phyloP scores from a whole-genome alignment of 2,888 invertebrate species.

The Psylliodes chrysocephalus region DNA sequence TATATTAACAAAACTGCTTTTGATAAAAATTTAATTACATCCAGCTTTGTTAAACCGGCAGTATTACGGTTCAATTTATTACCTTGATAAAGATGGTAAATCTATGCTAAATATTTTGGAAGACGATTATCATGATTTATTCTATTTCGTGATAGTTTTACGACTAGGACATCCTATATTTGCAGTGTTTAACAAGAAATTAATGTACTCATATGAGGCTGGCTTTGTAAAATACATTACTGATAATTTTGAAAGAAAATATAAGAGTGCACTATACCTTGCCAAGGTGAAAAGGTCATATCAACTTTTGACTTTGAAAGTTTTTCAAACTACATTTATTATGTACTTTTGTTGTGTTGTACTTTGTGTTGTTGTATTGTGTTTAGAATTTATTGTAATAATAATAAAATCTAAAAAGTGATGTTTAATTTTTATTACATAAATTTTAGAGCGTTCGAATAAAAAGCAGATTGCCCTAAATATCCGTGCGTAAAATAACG shows the following conservation, averaged over 20 bases:
- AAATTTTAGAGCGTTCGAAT: too few species aligned
- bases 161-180: background rate
- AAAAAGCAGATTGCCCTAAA: too few species aligned
- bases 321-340: background rate
- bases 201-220: background rate
- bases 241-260: conserved; percentile 2
- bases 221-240: background rate
- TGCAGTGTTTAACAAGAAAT: background rate
- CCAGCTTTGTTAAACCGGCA: conserved; percentile 12
- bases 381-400: background rate
- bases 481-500: too few species aligned
- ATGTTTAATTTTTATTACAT: too few species aligned
- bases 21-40: conserved; percentile 16
- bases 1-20: conserved; percentile 27
- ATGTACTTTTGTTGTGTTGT: background rate
- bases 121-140: conserved; percentile 1
- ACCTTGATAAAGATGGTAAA: conserved; percentile 25
- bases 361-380: background rate
- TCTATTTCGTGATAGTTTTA: background rate
- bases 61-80: conserved; percentile 18
- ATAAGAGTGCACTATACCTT: background rate
- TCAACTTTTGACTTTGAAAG: background rate
- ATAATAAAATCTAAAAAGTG: too few species aligned
- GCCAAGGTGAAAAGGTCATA: background rate
- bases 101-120: conserved; percentile 17